Evolutionary conservation across 2,797 vertebrate genomes (phyloP), one percentile per base, ranked within the genome.

Genomic region (Chelmon rostratus): DNA sequence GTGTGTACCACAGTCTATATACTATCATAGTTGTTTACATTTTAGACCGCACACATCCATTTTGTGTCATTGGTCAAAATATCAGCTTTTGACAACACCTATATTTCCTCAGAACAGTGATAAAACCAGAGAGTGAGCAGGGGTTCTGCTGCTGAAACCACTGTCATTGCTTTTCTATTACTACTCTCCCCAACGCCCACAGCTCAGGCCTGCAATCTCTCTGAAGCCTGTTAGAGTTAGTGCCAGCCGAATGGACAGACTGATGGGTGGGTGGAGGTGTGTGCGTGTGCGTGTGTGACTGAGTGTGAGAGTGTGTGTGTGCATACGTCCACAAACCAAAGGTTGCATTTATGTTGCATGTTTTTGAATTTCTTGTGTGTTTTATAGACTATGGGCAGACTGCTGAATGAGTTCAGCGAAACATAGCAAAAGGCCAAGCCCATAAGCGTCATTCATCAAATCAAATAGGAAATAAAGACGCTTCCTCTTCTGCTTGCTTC

Each of bases 161-260:
- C 94, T 93, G 93, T 95, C 93, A 95, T 95, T 95, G 93, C 93
- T 94, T 94, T 95, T 94, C 93, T 95, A 95, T 95, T 94, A 95
- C 94, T 92, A 86, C 92, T 92, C 91, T 93, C 89, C 91, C 92
- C 93, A 85, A 92, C 92, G 89, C 90, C 92, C 93, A 92, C 81
- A 89, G 89, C 91, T 90, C 91, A 85, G 94, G 89, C 91, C 93
- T 92, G 93, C 95, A 94, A 95, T 95, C 94, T 95, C 92, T 95
- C 91, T 94, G 89, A 95, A 96, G 93, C 94, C 95, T 94, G 95
- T 96, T 95, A 93, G 93, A 92, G 94, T 96, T 96, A 95, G 94
- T 96, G 93, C 93, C 94, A 95, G 92, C 90, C 84, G 94, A 95
- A 86, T 93, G 93, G 92, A 93, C 93, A 94, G 91, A 93, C 91